phyloP scores from a whole-genome alignment of 2,888 invertebrate species.

The Drosophila putrida region DNA sequence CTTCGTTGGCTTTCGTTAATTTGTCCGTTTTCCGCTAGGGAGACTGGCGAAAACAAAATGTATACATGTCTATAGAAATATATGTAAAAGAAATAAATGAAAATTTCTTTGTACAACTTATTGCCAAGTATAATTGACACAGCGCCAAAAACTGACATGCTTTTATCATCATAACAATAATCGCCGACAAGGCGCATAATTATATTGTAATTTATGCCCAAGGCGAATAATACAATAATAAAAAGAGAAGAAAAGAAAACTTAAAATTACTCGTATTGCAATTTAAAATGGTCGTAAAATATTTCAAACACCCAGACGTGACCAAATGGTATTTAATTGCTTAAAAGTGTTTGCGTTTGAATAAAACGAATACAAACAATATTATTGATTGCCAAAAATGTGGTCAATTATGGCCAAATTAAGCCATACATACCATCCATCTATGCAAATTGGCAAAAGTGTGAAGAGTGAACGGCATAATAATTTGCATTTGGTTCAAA shows the following conservation, averaged over 20 bases:
- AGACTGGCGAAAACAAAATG: constrained; percentile 31
- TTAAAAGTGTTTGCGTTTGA: constrained; percentile 27
- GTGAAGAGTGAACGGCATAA: constrained; percentile 47
- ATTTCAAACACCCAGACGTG: constrained; percentile 68
- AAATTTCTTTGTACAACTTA: constrained; percentile 29
- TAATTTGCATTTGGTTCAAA: constrained; percentile 12
- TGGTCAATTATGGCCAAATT: constrained; percentile 67
- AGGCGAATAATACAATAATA: constrained; percentile 24
- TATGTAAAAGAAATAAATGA: constrained; percentile 1
- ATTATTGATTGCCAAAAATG: constrained; percentile 51
- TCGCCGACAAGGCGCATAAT: constrained; percentile 74
- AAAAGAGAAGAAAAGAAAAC: constrained; percentile 33
- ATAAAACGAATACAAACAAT: constrained; percentile 19
- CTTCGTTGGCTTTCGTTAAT: constrained; percentile 85
- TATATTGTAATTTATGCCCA: constrained; percentile 75
- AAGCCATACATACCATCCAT: constrained; percentile 24
- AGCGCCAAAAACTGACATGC: constrained; percentile 56
- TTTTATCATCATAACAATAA: constrained; percentile 68
- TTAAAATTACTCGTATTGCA: constrained; percentile 44
- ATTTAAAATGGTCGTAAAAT: constrained; percentile 65
- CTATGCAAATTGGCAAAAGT: constrained; percentile 57
- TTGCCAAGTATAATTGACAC: constrained; percentile 47
- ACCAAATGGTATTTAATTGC: constrained; percentile 56
- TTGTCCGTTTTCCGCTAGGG: constrained; percentile 81
- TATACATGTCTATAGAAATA: constrained; percentile 6